Conservation (phyloP, 2,888 invertebrate species). For the Cerastis leucographa region DNA sequence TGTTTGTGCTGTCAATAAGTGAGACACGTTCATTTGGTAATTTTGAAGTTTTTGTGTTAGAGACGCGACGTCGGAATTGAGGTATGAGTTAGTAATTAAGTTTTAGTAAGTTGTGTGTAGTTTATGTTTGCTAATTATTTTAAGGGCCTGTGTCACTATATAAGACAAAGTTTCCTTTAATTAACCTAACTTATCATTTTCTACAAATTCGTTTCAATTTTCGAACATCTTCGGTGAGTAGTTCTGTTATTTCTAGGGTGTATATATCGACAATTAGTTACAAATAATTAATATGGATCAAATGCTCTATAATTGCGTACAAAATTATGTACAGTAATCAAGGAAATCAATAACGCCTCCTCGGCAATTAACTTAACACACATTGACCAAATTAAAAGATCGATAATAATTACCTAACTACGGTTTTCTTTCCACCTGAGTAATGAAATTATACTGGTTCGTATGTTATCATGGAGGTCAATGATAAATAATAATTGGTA, state of each 20-base stretch:
- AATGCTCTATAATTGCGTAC: conserved; percentile 9
- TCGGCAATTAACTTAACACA: conserved; percentile 35
- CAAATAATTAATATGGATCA: conserved; percentile 28
- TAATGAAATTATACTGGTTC: conserved; percentile 41
- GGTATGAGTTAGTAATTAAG: conserved; percentile 69
- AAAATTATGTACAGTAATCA: conserved; percentile 30
- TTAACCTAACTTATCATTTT: background rate
- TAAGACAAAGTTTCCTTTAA: background rate
- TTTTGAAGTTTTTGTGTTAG: conserved; percentile 65
- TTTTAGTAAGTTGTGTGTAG: conserved; percentile 3
- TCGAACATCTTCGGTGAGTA: background rate
- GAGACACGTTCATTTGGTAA: conserved; percentile 74
- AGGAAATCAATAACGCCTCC: conserved; percentile 25
- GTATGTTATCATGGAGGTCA: background rate
- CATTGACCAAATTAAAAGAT: conserved; percentile 39
- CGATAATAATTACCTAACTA: conserved; percentile 36
- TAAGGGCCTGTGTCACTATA: background rate
- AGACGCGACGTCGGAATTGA: conserved; percentile 62
- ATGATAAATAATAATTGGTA: background rate
- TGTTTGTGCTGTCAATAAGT: conserved; percentile 85
- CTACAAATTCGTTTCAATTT: background rate
- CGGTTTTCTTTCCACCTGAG: background rate
- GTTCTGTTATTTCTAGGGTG: background rate
- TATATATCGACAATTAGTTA: background rate
- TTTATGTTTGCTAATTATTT: conserved; percentile 15